Conservation (phyloP, 2,888 invertebrate species). For the Oscheius sp. region DNA sequence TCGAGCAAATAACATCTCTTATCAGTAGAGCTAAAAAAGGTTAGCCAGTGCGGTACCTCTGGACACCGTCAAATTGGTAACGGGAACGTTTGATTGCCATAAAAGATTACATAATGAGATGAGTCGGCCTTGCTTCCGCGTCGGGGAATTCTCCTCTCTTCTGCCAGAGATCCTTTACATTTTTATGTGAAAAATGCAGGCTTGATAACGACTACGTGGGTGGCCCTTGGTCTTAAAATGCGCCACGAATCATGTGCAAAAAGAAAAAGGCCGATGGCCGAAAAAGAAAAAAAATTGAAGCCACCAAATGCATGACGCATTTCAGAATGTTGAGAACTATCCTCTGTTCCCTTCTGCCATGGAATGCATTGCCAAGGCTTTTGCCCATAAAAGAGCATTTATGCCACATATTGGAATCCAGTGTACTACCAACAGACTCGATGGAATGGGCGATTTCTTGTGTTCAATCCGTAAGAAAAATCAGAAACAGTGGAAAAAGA, state of each 20-base stretch:
- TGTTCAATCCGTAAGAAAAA: not conserved
- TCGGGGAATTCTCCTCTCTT: not conserved
- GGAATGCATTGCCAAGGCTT: not conserved
- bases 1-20: not conserved
- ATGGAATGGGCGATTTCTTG: slow-evolving; percentile 10
- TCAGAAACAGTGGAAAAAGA: not conserved
- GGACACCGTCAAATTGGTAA: not conserved
- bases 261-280: no score
- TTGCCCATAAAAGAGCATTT: not conserved
- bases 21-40: not conserved
- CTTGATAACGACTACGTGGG: no score
- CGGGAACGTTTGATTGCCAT: not conserved
- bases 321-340: not conserved
- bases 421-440: not conserved
- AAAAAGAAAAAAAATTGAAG: no score
- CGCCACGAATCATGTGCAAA: no score
- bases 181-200: no score
- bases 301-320: no score
- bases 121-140: no score
- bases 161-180: not conserved
- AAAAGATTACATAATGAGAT: no score
- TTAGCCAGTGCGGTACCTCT: not conserved
- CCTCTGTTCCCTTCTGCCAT: not conserved
- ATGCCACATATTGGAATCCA: not conserved
- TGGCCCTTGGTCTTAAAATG: no score